Base-by-base conservation (phyloP, 2,888 invertebrate genomes). In the Zaprionus obscuricornis region DNA sequence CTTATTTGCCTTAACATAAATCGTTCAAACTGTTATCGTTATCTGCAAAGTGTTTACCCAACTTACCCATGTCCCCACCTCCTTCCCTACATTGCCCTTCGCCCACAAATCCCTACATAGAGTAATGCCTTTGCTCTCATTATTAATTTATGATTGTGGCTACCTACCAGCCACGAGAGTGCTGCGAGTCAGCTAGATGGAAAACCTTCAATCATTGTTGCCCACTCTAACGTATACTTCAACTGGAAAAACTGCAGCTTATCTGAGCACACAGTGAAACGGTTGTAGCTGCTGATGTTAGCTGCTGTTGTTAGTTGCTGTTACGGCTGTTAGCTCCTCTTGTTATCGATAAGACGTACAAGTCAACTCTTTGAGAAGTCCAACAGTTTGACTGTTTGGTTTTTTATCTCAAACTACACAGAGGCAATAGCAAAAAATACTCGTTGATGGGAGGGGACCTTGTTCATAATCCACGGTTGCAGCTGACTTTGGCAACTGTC, bases 11-110 rank as follows among this genome's bases (percentile, higher is more conserved):
- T 51, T 27, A 17, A 7, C 82, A 81, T 84, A 79, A 79, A 79
- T 79, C 85, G 78, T 79, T 79, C 82, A 72, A 84, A 74, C 16
- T 60, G 54, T 46, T 76, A 71, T 67, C 71, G 65, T 52, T 84
- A 84, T 77, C 84, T 62, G 11, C 4, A 11, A 10, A 14, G 36
- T 46, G 2, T 66, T 66, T 69, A n/a, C n/a, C n/a, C n/a, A n/a
- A n/a, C n/a, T n/a, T n/a, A n/a, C n/a, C n/a, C n/a, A n/a, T n/a
- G n/a, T n/a, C n/a, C n/a, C n/a, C n/a, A n/a, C n/a, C n/a, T n/a
- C n/a, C n/a, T n/a, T n/a, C n/a, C n/a, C n/a, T n/a, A n/a, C n/a
- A n/a, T 75, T 83, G 29, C 59, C 40, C 50, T 39, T 10, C 50
- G 49, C 36, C 55, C 51, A 62, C 57, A n/a, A n/a, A n/a, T n/a